These are phyloP conservation scores for Linurgus olivaceus DNA, from an alignment of 2,797 vertebrate species.

Conservation along the genomic window DNA sequence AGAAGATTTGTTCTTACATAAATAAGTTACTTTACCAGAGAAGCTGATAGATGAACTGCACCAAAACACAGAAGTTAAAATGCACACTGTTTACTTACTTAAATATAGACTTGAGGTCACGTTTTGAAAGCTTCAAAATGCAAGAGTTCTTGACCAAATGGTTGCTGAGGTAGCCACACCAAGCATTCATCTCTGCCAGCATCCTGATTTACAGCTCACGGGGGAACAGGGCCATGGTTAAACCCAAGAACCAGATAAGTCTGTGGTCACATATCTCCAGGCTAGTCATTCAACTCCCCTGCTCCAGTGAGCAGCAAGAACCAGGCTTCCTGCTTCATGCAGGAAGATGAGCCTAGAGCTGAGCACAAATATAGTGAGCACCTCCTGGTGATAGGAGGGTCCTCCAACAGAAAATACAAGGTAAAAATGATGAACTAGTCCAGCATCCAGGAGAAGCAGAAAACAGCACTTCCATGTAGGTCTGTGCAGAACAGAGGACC, in stretches of 20 bases:
- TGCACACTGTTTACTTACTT: background rate
- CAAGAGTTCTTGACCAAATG: background rate
- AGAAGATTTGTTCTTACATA: background rate
- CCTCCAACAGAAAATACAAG: background rate
- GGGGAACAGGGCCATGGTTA: background rate
- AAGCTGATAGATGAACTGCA: background rate
- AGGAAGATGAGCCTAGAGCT: background rate
- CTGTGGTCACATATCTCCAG: background rate
- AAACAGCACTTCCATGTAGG: rapidly evolving
- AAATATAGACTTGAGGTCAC: background rate
- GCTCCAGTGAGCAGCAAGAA: background rate
- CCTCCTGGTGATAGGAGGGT: background rate
- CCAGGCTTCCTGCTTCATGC: too few species aligned
- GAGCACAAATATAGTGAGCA: background rate
- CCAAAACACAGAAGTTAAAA: background rate
- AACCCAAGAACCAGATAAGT: background rate
- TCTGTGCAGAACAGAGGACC: rapidly evolving
- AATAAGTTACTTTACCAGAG: background rate
- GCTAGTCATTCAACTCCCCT: too few species aligned
- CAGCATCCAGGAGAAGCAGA: background rate
- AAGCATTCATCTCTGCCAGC: background rate
- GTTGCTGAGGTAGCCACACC: background rate
- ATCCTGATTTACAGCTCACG: background rate
- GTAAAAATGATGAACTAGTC: background rate
- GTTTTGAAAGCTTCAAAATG: background rate